phyloP scores from a whole-genome alignment of 2,888 invertebrate genomes.

The Ophion ellenae region DNA sequence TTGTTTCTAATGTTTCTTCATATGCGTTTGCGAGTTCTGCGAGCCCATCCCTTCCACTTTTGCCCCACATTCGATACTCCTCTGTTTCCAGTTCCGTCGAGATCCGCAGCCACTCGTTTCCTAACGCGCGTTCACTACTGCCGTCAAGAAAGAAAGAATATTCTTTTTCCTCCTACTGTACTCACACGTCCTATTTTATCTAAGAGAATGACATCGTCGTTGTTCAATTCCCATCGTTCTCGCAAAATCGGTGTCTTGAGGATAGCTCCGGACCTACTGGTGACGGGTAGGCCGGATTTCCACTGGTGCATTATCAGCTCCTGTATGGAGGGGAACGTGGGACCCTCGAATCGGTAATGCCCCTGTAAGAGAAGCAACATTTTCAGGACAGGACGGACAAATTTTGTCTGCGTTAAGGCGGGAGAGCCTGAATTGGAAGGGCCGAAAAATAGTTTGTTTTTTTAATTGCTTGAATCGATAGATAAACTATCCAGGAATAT shows the following conservation, averaged over 20 bases:
- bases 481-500: too few species aligned
- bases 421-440: too few species aligned
- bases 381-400: slow-evolving; percentile 11
- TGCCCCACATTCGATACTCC: too few species aligned
- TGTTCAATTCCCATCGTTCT: slow-evolving; percentile 97
- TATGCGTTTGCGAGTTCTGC: background rate
- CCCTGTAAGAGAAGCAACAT: slow-evolving; percentile 86
- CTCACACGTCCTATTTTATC: slow-evolving; percentile 97
- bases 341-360: slow-evolving; percentile 96
- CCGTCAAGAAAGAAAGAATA: background rate
- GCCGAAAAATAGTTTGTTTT: too few species aligned
- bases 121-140: background rate
- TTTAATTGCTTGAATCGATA: too few species aligned
- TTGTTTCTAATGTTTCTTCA: background rate
- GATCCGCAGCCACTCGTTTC: background rate
- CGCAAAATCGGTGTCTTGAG: slow-evolving; percentile 93
- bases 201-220: slow-evolving; percentile 95
- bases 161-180: slow-evolving; percentile 55
- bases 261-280: slow-evolving; percentile 95
- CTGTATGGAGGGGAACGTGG: slow-evolving; percentile 95
- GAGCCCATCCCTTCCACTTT: too few species aligned
- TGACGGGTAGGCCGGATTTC: slow-evolving; percentile 94
- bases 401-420: background rate
- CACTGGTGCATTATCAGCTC: slow-evolving; percentile 96
- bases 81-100: background rate